These are phyloP conservation scores for Furcifer pardalis DNA, from an alignment of 2,797 vertebrate genomes.

Conservation along the genomic window DNA sequence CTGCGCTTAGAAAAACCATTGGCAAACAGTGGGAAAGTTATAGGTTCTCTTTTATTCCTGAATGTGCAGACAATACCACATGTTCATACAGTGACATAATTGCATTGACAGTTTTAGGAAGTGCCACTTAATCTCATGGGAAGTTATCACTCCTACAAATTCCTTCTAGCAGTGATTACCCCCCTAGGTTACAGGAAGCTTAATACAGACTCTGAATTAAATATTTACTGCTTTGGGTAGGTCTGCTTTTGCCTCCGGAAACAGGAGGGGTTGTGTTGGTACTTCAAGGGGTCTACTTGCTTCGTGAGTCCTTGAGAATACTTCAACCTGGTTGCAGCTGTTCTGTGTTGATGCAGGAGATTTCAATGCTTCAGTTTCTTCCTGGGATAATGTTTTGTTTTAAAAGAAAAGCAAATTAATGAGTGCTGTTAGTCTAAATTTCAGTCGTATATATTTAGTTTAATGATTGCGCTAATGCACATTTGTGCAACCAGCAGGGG, in stretches of 20 bases:
- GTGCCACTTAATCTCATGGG: background rate
- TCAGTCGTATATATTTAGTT: slow-evolving; percentile 8
- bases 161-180: background rate
- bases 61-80: background rate
- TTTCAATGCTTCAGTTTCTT: background rate
- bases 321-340: background rate
- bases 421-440: background rate
- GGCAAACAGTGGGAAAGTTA: background rate
- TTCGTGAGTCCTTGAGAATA: background rate
- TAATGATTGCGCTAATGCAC: slow-evolving; percentile 18
- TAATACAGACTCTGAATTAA: background rate
- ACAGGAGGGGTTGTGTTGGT: background rate
- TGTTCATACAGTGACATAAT: background rate
- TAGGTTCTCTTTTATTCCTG: background rate
- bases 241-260: background rate
- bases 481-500: slow-evolving; percentile 2
- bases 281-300: background rate
- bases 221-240: background rate
- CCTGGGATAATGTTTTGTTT: background rate
- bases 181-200: background rate
- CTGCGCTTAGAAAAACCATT: background rate
- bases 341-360: background rate
- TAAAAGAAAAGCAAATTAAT: slow-evolving; percentile 5
- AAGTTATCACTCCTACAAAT: background rate
- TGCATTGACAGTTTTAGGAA: background rate